Evolutionary conservation across 1,140 invertebrate genomes (phyloP), one percentile per base, ranked within the genome.

Genomic region (Heliconius nattereri): DNA sequence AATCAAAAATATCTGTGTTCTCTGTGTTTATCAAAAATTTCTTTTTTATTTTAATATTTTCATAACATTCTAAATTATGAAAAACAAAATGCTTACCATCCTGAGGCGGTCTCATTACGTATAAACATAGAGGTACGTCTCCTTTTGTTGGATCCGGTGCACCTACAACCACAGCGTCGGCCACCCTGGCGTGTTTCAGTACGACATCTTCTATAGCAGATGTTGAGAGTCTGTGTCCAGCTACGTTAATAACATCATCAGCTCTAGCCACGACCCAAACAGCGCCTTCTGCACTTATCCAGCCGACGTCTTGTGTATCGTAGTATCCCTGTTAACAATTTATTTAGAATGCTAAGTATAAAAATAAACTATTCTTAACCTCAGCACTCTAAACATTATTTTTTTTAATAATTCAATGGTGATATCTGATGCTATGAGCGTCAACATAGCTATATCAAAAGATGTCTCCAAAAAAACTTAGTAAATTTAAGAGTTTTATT

Each of bases 221-320:
- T 0, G 98, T 98, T 0, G 98, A 98, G 16, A 99, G 94, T 70
- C 98, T 95, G 89, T 99, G 98, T 0, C 98, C 98, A 3, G 98
- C 97, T 1, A 99, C 98, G 88, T 99, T 99, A 77, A 99, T 99
- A n/a, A 99, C 97, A 91, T 99, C 98, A 94, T 99, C 98, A 77
- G 98, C 98, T 32, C 98, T 95, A 0, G 98, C 97, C 45, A 98
- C 98, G 0, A 99, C 97, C 87, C 97, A 98, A 2, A 99, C 95
- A 78, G 98, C 98, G 6, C 98, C 98, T 80, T 97, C 96, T 75
- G 97, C 96, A 86, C 98, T 98, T 52, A 96, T 95, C 87, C 97
- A 98, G 0, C 98, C 98, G 1, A 98, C 98, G 89, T 99, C 98
- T 97, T 98, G 98, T 7, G 98, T 99, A 86, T 99, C 98, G 85